Evolutionary conservation across 1,140 invertebrate genomes (phyloP).

Genomic region (Hylaeus anthracinus): DNA sequence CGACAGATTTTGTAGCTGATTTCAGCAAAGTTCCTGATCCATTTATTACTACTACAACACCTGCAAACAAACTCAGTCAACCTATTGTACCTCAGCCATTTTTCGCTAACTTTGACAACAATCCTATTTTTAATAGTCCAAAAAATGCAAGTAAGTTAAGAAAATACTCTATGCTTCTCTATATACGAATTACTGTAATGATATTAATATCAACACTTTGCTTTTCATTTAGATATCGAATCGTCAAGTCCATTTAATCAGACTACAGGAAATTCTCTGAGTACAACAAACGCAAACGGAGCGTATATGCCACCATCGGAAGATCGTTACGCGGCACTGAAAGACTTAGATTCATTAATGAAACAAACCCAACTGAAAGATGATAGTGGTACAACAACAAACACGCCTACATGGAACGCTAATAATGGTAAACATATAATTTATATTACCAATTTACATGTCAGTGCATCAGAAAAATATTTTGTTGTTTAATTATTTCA

Average conservation of each 20-base stretch:
- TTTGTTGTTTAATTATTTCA: conserved; percentile 50
- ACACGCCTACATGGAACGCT: conserved; percentile 73
- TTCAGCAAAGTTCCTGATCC: conserved; percentile 82
- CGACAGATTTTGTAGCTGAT: conserved; percentile 84
- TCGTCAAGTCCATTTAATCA: conserved; percentile 69
- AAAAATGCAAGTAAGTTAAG: conserved; percentile 68
- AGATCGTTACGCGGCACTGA: conserved; percentile 91
- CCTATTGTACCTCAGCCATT: conserved; percentile 78
- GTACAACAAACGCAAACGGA: conserved; percentile 69
- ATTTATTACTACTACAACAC: conserved; percentile 70
- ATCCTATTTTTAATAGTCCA: conserved; percentile 84
- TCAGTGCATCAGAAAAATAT: neutral
- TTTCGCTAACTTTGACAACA: conserved; percentile 89
- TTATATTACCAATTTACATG: neutral
- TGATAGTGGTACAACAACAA: conserved; percentile 62
- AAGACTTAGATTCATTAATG: conserved; percentile 88
- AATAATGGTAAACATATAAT: conserved; percentile 71
- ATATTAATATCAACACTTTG: neutral
- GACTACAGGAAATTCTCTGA: conserved; percentile 39
- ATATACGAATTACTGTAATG: neutral
- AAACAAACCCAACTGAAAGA: conserved; percentile 80
- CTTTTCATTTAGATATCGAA: conserved; percentile 64
- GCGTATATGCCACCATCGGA: conserved; percentile 82
- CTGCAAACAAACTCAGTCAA: conserved; percentile 65
- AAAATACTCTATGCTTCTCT: neutral